Evolutionary conservation across 35 echinoderm and acorn worm genomes (phyloP), one percentile per base, ranked within the genome.

Genomic region (Ptychodera flava): DNA sequence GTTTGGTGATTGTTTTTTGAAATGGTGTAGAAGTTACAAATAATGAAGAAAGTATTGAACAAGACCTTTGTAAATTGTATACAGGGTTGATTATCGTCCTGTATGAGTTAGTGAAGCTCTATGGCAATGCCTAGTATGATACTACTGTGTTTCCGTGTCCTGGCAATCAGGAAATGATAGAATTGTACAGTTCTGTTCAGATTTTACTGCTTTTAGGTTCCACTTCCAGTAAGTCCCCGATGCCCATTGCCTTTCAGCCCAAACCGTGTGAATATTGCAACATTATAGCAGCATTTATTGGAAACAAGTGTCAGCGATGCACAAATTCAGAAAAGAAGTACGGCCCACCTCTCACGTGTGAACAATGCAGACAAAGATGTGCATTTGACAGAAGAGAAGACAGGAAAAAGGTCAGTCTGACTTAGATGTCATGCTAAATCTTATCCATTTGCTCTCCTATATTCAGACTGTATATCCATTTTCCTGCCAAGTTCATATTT

Each of bases 361-460:
- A 99, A 81, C 96, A 99, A 88, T 99, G 96, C 91, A 99, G 94
- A 85, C 96, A 99, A 85, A 99, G 94, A 80, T 99, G 96, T 99
- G 96, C 92, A 32, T 99, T 99, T 84, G 96, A 99, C 80, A 85
- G 96, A 31, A 94, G 91, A 33, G 93, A 99, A 77, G 96, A 99
- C 76, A 85, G 96, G 38, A 99, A 99, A 78, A 99, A 94, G 93
- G 96, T 99, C 93, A 34, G 36, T 36, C 52, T n/a, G n/a, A n/a
- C n/a, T n/a, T n/a, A n/a, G n/a, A n/a, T n/a, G n/a, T n/a, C n/a
- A n/a, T n/a, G n/a, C n/a, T n/a, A n/a, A n/a, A n/a, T n/a, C n/a
- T n/a, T n/a, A n/a, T n/a, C n/a, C n/a, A n/a, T n/a, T n/a, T n/a
- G n/a, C n/a, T n/a, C n/a, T n/a, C n/a, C n/a, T n/a, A n/a, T n/a